Evolutionary conservation across 1,140 invertebrate genomes (phyloP).

Genomic region (Lerema accius): DNA sequence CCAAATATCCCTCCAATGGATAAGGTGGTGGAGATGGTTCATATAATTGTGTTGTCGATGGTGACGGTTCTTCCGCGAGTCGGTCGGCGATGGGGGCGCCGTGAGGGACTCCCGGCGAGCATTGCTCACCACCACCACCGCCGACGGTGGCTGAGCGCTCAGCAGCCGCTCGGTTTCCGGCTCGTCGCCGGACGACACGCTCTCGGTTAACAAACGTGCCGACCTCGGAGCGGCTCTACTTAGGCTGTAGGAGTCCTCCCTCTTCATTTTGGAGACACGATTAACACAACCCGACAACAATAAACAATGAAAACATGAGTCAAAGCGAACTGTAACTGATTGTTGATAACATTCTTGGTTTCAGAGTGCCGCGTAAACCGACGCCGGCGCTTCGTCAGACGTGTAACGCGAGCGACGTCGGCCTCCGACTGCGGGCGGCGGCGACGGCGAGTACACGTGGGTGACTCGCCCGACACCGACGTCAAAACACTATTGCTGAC

Average conservation of each 20-base stretch:
- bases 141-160: constrained; percentile 53
- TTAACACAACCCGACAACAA: constrained; percentile 46
- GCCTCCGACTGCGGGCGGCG: constrained; percentile 62
- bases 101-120: constrained; percentile 72
- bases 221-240: constrained; percentile 53
- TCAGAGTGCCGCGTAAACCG: constrained; percentile 14
- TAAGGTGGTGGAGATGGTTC: constrained; percentile 77
- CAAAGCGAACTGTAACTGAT: constrained; percentile 36
- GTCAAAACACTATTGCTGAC: constrained; percentile 52
- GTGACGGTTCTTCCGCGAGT: constrained; percentile 70
- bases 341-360: constrained; percentile 56
- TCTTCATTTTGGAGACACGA: constrained; percentile 63
- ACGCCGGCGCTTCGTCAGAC: constrained; percentile 39
- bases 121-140: constrained; percentile 53
- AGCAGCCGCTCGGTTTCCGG: constrained; percentile 75
- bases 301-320: constrained; percentile 35
- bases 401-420: constrained; percentile 61
- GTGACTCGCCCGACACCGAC: constrained; percentile 45
- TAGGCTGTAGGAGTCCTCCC: constrained; percentile 51
- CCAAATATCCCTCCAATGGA: constrained; percentile 78
- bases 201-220: constrained; percentile 62
- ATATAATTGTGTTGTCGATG: constrained; percentile 71
- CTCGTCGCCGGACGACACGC: constrained; percentile 70
- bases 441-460: constrained; percentile 59
- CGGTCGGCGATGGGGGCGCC: constrained; percentile 77